These are phyloP conservation scores for Horisme vitalbata DNA, from an alignment of 2,888 invertebrate species.

Conservation along the genomic window DNA sequence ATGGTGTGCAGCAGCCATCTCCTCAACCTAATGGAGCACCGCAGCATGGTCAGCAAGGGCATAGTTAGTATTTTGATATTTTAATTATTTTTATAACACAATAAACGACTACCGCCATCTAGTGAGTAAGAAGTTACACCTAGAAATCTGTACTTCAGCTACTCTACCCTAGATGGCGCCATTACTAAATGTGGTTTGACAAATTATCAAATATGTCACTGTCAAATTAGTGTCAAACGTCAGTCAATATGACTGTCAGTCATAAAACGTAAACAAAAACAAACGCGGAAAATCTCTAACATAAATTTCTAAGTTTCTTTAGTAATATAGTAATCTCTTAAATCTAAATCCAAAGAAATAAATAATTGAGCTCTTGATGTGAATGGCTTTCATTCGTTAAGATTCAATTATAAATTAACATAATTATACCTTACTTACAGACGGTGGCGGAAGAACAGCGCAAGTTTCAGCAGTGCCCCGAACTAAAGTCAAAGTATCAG, in stretches of 20 bases:
- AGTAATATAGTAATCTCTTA: no score
- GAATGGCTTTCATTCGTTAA: no score
- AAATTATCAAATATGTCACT: neutral
- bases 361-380: no score
- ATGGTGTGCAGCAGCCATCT: constrained; percentile 80
- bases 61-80: constrained; percentile 34
- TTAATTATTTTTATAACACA: neutral
- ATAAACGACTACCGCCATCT: constrained; percentile 15
- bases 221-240: neutral
- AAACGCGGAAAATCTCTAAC: no score
- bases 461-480: constrained; percentile 93
- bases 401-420: no score
- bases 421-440: no score
- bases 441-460: constrained; percentile 86
- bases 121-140: neutral
- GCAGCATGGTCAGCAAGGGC: constrained; percentile 65
- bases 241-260: no score
- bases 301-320: no score
- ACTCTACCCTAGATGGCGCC: constrained; percentile 22
- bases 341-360: no score
- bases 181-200: neutral
- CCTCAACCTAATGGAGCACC: constrained; percentile 63
- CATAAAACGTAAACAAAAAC: no score
- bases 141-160: neutral
- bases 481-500: constrained; percentile 94